Conservation (phyloP, 2,113 vertebrate genomes). For the Phyllopteryx taeniolatus region DNA sequence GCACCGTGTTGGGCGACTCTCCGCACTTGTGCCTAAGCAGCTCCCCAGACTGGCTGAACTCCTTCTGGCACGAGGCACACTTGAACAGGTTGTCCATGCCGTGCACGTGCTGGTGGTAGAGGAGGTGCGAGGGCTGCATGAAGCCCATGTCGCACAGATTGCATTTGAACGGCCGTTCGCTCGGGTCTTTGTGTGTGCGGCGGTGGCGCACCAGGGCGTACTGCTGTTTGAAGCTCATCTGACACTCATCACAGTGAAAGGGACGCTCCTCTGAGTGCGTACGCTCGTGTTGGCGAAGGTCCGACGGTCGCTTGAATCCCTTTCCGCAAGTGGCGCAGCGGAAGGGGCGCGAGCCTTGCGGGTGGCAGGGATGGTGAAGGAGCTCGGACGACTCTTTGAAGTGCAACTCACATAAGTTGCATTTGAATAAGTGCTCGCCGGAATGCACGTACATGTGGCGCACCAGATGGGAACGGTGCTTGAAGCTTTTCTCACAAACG, state of each 20-base stretch:
- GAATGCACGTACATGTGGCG: conserved; percentile 98
- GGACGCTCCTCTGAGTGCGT: conserved; percentile 96
- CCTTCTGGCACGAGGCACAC: conserved; percentile 94
- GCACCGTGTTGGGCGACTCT: conserved; percentile 73
- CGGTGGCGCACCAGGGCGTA: conserved; percentile 90
- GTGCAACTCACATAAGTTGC: conserved; percentile 91
- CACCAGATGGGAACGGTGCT: conserved; percentile 96
- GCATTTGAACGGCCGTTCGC: conserved; percentile 85
- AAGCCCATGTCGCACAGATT: conserved; percentile 96
- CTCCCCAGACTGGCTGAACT: conserved; percentile 94
- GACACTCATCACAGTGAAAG: conserved; percentile 96
- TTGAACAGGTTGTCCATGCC: conserved; percentile 97
- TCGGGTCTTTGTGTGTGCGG: conserved; percentile 85
- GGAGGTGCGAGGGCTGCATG: conserved; percentile 90
- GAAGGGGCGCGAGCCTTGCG: conserved; percentile 90
- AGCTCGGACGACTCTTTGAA: conserved; percentile 96
- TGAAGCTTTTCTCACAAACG: conserved; percentile 96
- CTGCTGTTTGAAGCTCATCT: conserved; percentile 99
- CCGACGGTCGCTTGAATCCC: conserved; percentile 91
- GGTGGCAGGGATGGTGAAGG: conserved; percentile 93
- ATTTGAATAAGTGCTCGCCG: conserved; percentile 93
- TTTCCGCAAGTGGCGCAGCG: conserved; percentile 91
- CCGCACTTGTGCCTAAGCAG: conserved; percentile 93
- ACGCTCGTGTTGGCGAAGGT: conserved; percentile 93
- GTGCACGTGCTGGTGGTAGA: conserved; percentile 96